These are phyloP conservation scores for Solea solea DNA, from an alignment of 2,113 vertebrate species.

Conservation along the genomic window DNA sequence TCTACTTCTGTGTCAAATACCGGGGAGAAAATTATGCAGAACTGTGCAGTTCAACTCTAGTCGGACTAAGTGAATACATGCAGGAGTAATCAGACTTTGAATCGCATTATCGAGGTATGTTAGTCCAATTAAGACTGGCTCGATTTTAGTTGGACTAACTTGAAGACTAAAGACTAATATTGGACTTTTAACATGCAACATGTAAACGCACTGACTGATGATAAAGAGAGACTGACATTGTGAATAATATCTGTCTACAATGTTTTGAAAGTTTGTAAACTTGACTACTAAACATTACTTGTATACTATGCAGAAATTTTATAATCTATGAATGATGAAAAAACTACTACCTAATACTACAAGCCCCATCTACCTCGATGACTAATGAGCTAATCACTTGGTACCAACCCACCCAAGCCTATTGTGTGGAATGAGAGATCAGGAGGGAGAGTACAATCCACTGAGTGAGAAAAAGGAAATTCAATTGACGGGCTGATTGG, in stretches of 20 bases:
- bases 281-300: not conserved
- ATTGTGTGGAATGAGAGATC: conserved; percentile 37
- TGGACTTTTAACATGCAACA: too few species aligned
- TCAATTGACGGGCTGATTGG: conserved; percentile 82
- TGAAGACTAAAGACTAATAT: too few species aligned
- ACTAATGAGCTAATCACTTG: not conserved
- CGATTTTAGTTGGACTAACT: too few species aligned
- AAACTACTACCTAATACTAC: not conserved
- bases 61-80: too few species aligned
- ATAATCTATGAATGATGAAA: not conserved
- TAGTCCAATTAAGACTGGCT: too few species aligned
- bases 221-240: not conserved
- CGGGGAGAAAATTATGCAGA: too few species aligned
- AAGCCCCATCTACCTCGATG: not conserved
- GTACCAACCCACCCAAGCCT: conserved; percentile 38
- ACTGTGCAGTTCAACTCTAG: too few species aligned
- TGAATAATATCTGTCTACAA: not conserved
- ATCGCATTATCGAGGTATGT: too few species aligned
- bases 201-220: not conserved
- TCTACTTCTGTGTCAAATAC: too few species aligned
- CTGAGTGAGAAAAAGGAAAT: conserved; percentile 58
- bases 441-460: conserved; percentile 82
- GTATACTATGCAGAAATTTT: not conserved
- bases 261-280: not conserved
- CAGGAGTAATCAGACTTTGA: too few species aligned